Evolutionary conservation across 2,797 vertebrate species (phyloP).

Genomic region (Menidia menidia): DNA sequence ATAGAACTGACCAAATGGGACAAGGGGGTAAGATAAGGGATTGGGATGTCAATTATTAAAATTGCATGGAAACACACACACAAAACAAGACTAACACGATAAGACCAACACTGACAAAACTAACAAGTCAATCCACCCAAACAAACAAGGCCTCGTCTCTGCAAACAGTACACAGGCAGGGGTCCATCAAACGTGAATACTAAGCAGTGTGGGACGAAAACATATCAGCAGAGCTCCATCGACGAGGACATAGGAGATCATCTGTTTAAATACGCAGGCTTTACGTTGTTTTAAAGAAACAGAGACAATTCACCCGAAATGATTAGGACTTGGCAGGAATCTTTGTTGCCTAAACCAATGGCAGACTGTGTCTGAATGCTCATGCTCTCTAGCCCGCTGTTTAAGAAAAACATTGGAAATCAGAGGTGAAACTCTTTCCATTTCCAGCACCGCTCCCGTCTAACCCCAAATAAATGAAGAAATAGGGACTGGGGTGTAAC

Average conservation of each 20-base stretch:
- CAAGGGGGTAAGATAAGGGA: not conserved
- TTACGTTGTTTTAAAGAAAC: conserved; percentile 27
- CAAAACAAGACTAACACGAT: not conserved
- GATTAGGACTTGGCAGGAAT: conserved; percentile 14
- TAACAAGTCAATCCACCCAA: not conserved
- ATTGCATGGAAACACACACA: not conserved
- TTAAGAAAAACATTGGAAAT: conserved; percentile 13
- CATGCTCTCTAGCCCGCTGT: conserved; percentile 3
- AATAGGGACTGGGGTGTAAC: not conserved
- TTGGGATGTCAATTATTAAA: not conserved
- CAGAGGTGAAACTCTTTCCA: not conserved
- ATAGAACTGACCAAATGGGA: conserved; percentile 86
- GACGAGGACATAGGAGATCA: not conserved
- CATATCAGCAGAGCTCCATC: not conserved
- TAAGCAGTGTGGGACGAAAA: conserved; percentile 6
- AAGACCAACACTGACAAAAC: conserved; percentile 8
- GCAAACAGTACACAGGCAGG: conserved; percentile 14
- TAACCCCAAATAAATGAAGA: conserved; percentile 10
- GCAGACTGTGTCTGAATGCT: conserved; percentile 13
- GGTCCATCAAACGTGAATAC: conserved; percentile 2
- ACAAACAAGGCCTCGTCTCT: conserved; percentile 27
- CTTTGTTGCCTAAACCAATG: not conserved
- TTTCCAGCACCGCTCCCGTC: conserved; percentile 1
- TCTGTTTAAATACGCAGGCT: not conserved
- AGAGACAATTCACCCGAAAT: conserved; percentile 10